Base-by-base conservation (phyloP, 1,140 invertebrate species). In the Orius laevigatus region DNA sequence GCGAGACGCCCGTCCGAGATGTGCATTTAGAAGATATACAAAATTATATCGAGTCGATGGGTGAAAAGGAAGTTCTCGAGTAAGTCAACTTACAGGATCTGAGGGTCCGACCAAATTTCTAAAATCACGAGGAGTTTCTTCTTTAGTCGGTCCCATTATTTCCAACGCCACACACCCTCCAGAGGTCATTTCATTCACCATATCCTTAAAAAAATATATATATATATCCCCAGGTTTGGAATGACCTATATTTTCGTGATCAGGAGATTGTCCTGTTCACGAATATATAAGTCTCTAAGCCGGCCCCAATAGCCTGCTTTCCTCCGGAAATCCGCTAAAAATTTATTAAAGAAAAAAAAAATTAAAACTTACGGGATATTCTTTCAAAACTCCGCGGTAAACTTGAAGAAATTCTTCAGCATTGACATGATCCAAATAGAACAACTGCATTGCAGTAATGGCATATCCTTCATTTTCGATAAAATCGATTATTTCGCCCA, bases 371-470 rank as follows among this genome's bases (percentile, higher is more conserved):
- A 82, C 83, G 59, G 76, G 71, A 64, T 86, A 91, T 60, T 91
- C 84, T 5, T 75, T 71, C 8, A 90, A 70, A 48, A 92, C 79
- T n/a, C 84, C 83, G 65, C 89, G 89, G 62, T 96, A 96, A 11
- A 94, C 79, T 70, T 94, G 89, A 61, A 83, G 78, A 68, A 95
- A 93, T 64, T 93, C 86, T 59, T 86, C 83, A 19, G 84, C 84
- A 64, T 89, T 82, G 3, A 77, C 69, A 55, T 76, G 72, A 53
- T 84, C 82, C 56, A 93, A 67, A 53, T 78, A 69, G 57, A 83
- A 77, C 74, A 86, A 79, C 61, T 84, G 75, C 32, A 91, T 64
- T 4, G 82, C 85, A 2, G 79, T 78, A 11, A 96, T 76, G 36
- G 73, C 68, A 59, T 82, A 94, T 5, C 77, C 77, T 38, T 73